Conservation (phyloP, 2,888 invertebrate genomes). For the Sthenelais limicola region DNA sequence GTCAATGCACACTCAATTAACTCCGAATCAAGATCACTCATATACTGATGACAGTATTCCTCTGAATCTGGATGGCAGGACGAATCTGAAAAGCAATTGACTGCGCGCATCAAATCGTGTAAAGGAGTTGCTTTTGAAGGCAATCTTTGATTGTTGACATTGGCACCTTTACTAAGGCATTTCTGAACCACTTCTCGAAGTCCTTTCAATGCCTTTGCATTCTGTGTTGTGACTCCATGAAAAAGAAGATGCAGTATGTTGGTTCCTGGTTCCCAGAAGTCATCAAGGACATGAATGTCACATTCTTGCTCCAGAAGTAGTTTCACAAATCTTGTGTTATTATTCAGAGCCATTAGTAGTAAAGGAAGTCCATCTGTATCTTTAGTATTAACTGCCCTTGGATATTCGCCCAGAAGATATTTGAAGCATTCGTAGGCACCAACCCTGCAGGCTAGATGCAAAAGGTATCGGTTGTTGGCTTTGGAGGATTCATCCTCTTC, state of each 20-base stretch:
- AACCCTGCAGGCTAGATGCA: constrained; percentile 45
- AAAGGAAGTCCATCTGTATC: constrained; percentile 47
- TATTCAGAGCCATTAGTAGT: constrained; percentile 43
- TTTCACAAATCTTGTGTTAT: constrained; percentile 24
- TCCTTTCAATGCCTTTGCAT: background rate
- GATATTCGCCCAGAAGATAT: constrained; percentile 42
- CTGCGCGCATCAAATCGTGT: constrained; percentile 40
- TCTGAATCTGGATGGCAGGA: background rate
- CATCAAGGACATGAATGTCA: constrained; percentile 28
- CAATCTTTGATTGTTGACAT: constrained; percentile 38
- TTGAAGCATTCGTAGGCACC: constrained; percentile 45
- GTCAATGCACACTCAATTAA: constrained; percentile 19
- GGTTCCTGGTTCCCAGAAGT: constrained; percentile 27
- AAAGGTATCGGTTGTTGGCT: constrained; percentile 31
- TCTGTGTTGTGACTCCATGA: constrained; percentile 38
- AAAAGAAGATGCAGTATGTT: constrained; percentile 47
- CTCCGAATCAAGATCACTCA: constrained; percentile 30
- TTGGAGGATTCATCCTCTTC: background rate
- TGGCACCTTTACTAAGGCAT: constrained; percentile 35
- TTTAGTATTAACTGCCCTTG: constrained; percentile 31
- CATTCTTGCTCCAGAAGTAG: constrained; percentile 26
- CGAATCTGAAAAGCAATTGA: constrained; percentile 30
- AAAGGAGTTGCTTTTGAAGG: constrained; percentile 40
- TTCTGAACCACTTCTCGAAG: constrained; percentile 22
- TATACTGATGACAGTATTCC: background rate